A percentile compares a stretch with the other conserved stretches of the same genome.
phyloP scores from a whole-genome alignment of 2,797 vertebrate species.

The Discoglossus pictus region DNA sequence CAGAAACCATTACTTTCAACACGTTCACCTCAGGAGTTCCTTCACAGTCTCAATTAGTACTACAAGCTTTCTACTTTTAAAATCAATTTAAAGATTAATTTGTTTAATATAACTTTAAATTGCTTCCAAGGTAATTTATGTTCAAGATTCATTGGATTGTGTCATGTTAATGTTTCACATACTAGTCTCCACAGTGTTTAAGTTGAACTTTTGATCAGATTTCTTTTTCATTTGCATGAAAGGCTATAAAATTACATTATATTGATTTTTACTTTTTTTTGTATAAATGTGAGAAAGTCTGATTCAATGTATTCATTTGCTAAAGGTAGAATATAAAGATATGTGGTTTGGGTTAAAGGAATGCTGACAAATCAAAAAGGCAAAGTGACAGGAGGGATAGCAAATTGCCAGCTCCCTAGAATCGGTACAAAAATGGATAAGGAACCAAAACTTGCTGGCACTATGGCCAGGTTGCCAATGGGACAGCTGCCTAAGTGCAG shows the following conservation, averaged over 20 bases:
- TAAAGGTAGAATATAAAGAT: too few relatives aligned
- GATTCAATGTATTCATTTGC: too few relatives aligned
- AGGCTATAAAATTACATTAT: conserved; percentile 41
- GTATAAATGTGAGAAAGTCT: conserved; percentile 19
- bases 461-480: too few relatives aligned
- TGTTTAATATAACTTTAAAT: conserved; percentile 54
- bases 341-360: too few relatives aligned
- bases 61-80: background rate
- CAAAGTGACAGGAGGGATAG: too few relatives aligned
- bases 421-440: too few relatives aligned
- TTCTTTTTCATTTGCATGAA: conserved; percentile 41
- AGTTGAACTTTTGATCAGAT: conserved; percentile 37
- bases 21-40: conserved; percentile 41
- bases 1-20: conserved; percentile 22
- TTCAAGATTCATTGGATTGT: conserved; percentile 29
- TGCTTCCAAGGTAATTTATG: conserved; percentile 45
- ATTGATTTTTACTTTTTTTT: conserved; percentile 29
- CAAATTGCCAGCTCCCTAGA: too few relatives aligned
- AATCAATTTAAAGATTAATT: conserved; percentile 27
- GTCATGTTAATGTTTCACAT: conserved; percentile 35
- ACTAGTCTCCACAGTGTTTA: conserved; percentile 27
- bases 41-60: conserved; percentile 2
- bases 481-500: too few relatives aligned
- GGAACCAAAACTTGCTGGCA: too few relatives aligned
- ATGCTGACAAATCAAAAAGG: too few relatives aligned